Percentiles rank a stretch among this genome's conserved stretches.
These are phyloP conservation scores for Crax fasciolata DNA, from an alignment of 2,797 vertebrate species.

Conservation along the genomic window DNA sequence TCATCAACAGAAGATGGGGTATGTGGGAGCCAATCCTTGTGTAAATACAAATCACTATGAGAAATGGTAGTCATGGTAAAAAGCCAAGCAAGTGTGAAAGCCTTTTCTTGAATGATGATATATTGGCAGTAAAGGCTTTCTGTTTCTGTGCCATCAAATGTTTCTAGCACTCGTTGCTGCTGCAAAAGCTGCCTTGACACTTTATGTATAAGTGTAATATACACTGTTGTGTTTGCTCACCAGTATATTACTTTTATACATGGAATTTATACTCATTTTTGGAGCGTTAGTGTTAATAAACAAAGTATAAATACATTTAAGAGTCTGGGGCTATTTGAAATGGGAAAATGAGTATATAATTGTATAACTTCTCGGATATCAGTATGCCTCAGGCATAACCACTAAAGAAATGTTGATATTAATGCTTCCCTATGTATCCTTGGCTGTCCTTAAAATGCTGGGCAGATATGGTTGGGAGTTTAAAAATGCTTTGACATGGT, in stretches of 20 bases:
- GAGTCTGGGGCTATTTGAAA: slow-evolving; percentile 14
- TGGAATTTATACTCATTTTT: slow-evolving; percentile 28
- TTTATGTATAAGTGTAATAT: slow-evolving; percentile 55
- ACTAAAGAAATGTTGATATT: slow-evolving; percentile 40
- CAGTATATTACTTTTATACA: slow-evolving; percentile 40
- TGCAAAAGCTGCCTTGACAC: slow-evolving; percentile 61
- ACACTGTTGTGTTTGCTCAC: slow-evolving; percentile 40
- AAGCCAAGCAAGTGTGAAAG: slow-evolving; percentile 36
- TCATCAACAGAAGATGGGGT: slow-evolving; percentile 72
- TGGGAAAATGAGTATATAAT: slow-evolving; percentile 18
- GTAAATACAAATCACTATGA: slow-evolving; percentile 2
- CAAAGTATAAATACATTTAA: slow-evolving; percentile 23
- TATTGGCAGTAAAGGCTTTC: slow-evolving; percentile 63
- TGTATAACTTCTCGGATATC: slow-evolving; percentile 28
- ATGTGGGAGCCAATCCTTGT: slow-evolving; percentile 67
- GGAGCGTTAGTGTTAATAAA: slow-evolving; percentile 37
- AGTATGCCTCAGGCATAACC: slow-evolving; percentile 35
- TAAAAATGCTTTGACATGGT: not conserved
- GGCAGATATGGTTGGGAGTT: not conserved
- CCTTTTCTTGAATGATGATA: slow-evolving; percentile 4
- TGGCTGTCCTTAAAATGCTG: slow-evolving; percentile 58
- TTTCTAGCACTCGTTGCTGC: not conserved
- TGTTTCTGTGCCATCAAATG: slow-evolving; percentile 40
- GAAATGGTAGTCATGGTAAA: not conserved
- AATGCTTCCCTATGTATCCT: slow-evolving; percentile 9